phyloP scores from a whole-genome alignment of 2,113 vertebrate genomes.

The Ochotona curzoniae region DNA sequence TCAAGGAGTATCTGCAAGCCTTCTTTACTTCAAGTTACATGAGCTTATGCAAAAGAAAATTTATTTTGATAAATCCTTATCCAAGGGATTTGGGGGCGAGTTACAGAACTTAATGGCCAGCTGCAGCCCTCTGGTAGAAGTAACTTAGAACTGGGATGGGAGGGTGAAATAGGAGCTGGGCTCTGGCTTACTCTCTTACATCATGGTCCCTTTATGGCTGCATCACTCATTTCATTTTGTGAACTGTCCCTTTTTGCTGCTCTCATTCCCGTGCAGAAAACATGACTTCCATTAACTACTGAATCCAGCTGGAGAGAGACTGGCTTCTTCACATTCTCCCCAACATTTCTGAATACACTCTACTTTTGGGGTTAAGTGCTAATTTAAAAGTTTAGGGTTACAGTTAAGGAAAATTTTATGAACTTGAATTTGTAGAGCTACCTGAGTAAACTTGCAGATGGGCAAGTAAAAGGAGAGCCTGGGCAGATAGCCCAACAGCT shows the following conservation, averaged over 20 bases:
- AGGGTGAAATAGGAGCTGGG: background rate
- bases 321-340: background rate
- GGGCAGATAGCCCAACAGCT: background rate
- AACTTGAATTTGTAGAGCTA: background rate
- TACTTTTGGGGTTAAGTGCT: background rate
- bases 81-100: background rate
- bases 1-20: background rate
- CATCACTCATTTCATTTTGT: background rate
- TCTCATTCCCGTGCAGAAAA: background rate
- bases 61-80: conserved; percentile 26
- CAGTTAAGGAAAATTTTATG: too few relatives aligned
- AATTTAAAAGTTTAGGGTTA: too few relatives aligned
- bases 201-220: background rate
- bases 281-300: background rate
- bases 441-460: background rate
- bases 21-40: background rate
- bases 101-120: background rate
- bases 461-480: background rate
- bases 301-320: background rate
- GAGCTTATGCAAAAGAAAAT: background rate
- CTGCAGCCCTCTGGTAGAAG: background rate
- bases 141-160: background rate
- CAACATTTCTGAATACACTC: background rate
- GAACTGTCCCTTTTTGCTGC: background rate
- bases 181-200: background rate